Evolutionary conservation across 2,888 invertebrate genomes (phyloP), one percentile per base, ranked within the genome.

Genomic region (Hipparchia semele): DNA sequence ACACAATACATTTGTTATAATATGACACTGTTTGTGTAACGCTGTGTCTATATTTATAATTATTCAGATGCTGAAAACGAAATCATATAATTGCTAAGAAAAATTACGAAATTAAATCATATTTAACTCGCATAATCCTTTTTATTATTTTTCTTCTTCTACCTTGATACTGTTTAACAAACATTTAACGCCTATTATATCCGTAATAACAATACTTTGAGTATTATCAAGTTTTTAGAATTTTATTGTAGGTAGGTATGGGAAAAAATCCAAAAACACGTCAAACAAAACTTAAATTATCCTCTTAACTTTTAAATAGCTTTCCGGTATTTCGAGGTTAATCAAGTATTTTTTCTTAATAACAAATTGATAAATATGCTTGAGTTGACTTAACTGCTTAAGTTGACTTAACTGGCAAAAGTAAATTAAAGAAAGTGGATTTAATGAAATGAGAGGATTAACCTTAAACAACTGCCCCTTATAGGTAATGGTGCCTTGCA

Each of bases 51-150:
- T 81, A 82, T 88, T 86, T 89, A 86, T 92, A 91, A 89, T 89
- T 90, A 91, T 88, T 90, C 88, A 87, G 87, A 92, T 88, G 92
- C 92, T 91, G 92, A 91, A 86, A 91, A 91, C 89, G 90, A 92
- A 93, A 92, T 84, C 85, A 83, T 91, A 90, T 91, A 92, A 91
- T 88, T 91, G 92, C 92, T 93, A 94, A 92, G 93, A 93, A 90
- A 91, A 90, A 92, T 92, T 92, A 93, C 89, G 89, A 91, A 93
- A 94, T 92, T 93, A 93, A 93, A 93, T 90, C 91, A 92, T 94
- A 94, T 94, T 94, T 93, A 93, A 94, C 92, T 92, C 90, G 92
- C 90, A 84, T 65, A 79, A 74, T 73, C 76, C 64, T 79, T 78
- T 83, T 79, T 83, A 74, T 80, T 79, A 80, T 78, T 81, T 78